Percentiles rank a stretch among this genome's conserved stretches.
phyloP scores from a whole-genome alignment of 2,113 vertebrate genomes.

The Lanius collurio region DNA sequence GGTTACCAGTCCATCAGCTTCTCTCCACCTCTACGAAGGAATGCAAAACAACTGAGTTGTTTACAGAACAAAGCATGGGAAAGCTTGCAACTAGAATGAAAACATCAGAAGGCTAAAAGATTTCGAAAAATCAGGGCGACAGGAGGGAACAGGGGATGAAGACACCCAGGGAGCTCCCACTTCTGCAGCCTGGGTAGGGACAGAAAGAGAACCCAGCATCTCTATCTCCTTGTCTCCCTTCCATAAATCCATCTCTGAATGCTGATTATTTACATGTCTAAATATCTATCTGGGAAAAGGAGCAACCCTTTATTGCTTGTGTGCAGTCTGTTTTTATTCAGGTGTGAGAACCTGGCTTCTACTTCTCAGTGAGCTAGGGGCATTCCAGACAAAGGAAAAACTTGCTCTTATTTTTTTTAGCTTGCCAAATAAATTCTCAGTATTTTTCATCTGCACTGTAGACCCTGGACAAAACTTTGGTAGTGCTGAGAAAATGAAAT shows the following conservation, averaged over 20 bases:
- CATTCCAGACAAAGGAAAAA: background rate
- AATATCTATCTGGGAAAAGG: background rate
- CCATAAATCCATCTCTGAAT: background rate
- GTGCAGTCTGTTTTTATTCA: background rate
- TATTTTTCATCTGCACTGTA: background rate
- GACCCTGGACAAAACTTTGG: background rate
- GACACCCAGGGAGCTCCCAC: background rate
- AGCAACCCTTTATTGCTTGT: background rate
- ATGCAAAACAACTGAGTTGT: too few relatives aligned
- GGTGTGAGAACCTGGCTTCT: background rate
- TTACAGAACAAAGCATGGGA: too few relatives aligned
- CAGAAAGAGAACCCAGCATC: background rate
- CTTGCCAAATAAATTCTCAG: background rate
- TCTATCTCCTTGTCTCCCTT: background rate
- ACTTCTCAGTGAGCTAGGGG: accelerated
- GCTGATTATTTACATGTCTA: background rate
- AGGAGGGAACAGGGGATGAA: background rate
- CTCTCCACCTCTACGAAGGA: too few relatives aligned
- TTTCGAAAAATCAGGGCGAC: too few relatives aligned
- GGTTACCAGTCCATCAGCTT: too few relatives aligned
- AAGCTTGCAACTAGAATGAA: too few relatives aligned
- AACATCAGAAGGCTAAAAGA: too few relatives aligned
- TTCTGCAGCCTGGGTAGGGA: background rate
- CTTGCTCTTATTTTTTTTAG: background rate
- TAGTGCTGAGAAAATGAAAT: background rate